phyloP scores from a whole-genome alignment of 2,113 vertebrate species.

The Rhinopomastus cyanomelas region DNA sequence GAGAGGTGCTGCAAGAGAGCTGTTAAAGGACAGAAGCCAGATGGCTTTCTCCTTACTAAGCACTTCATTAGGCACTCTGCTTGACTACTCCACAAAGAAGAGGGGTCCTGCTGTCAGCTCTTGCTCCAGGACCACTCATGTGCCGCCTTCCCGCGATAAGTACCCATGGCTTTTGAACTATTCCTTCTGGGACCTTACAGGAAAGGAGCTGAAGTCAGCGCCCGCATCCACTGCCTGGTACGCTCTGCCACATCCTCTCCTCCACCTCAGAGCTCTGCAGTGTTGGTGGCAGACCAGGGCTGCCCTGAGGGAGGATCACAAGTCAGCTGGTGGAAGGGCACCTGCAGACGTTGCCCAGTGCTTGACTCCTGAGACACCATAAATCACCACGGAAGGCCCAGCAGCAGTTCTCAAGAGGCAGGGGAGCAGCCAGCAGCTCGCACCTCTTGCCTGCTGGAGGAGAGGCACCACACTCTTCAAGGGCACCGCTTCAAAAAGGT shows the following conservation, averaged over 20 bases:
- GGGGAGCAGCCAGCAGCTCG: neutral
- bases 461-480: neutral
- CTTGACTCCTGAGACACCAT: neutral
- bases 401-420: neutral
- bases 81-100: neutral
- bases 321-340: fast-evolving
- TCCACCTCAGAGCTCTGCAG: neutral
- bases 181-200: neutral
- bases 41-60: neutral
- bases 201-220: neutral
- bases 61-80: neutral
- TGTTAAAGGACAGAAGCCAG: neutral
- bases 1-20: neutral
- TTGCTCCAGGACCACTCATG: neutral
- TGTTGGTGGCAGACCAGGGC: neutral
- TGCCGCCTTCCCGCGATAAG: neutral
- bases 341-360: fast-evolving
- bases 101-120: neutral
- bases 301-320: neutral
- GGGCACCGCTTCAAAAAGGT: neutral
- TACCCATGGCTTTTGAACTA: neutral
- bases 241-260: neutral
- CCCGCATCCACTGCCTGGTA: too few species aligned
- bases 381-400: neutral
- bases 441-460: neutral